A percentile compares a stretch with the other conserved stretches of the same genome.
Evolutionary conservation across 1,140 invertebrate genomes (phyloP).

Genomic region (Solenopsis invicta): DNA sequence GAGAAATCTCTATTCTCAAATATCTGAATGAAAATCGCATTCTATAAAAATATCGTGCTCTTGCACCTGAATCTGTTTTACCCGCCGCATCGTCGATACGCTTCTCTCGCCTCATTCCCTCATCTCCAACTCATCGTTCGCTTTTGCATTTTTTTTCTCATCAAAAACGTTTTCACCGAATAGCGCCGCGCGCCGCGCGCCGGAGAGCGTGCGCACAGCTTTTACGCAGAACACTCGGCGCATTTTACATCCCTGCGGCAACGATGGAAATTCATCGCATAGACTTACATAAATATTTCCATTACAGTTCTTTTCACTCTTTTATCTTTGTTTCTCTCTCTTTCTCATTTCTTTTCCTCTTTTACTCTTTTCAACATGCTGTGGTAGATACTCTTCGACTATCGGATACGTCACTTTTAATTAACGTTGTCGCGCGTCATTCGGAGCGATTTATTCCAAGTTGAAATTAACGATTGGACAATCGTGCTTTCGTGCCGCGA

Average conservation of each 20-base stretch:
- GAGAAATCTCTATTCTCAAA: conserved; percentile 65
- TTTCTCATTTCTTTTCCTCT: neutral
- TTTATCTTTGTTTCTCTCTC: conserved; percentile 39
- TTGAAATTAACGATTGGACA: conserved; percentile 58
- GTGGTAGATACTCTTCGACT: conserved; percentile 55
- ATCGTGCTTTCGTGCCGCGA: conserved; percentile 5
- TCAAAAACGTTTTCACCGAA: conserved; percentile 70
- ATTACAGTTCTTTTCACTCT: conserved; percentile 57
- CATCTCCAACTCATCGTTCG: conserved; percentile 5
- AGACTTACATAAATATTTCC: conserved; percentile 64
- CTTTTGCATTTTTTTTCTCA: conserved; percentile 77
- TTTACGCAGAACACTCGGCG: conserved; percentile 44
- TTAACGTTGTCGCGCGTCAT: conserved; percentile 59
- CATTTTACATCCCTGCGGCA: conserved; percentile 72
- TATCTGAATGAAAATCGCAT: conserved; percentile 59
- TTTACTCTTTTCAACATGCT: neutral
- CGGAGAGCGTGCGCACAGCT: conserved; percentile 52
- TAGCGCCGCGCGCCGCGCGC: neutral
- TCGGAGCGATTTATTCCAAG: conserved; percentile 59
- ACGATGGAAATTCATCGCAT: conserved; percentile 74
- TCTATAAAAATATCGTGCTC: conserved; percentile 57
- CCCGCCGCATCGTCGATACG: conserved; percentile 45
- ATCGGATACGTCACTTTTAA: conserved; percentile 60
- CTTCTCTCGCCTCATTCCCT: neutral
- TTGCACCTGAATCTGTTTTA: conserved; percentile 70